Conservation (phyloP, 2,113 vertebrate species). For the Tautogolabrus adspersus region DNA sequence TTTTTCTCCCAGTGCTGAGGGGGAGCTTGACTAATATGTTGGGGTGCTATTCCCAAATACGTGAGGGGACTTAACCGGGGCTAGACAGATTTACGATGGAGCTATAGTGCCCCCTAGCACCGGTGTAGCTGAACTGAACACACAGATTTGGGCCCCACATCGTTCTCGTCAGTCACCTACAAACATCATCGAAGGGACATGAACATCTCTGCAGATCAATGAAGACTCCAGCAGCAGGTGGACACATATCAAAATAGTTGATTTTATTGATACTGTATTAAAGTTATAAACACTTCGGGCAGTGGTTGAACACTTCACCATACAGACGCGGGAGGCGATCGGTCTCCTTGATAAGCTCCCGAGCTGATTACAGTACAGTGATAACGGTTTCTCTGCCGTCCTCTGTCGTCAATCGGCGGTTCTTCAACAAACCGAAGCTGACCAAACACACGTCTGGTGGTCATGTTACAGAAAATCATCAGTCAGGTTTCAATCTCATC, state of each 20-base stretch:
- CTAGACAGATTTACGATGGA: too few relatives aligned
- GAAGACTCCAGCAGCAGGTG: slow-evolving; percentile 30
- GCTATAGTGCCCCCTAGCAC: too few relatives aligned
- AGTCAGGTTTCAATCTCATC: slow-evolving; percentile 30
- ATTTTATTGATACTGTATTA: slow-evolving; percentile 86
- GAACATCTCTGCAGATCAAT: slow-evolving; percentile 19
- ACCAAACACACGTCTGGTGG: slow-evolving; percentile 57
- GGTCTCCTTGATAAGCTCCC: slow-evolving; percentile 50
- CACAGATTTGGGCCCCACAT: too few relatives aligned
- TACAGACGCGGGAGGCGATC: slow-evolving; percentile 69
- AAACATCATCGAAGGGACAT: too few relatives aligned
- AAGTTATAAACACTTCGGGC: slow-evolving; percentile 86
- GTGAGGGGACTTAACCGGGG: too few relatives aligned
- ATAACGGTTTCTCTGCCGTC: slow-evolving; percentile 45
- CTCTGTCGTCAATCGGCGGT: slow-evolving; percentile 44
- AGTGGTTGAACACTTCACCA: slow-evolving; percentile 83
- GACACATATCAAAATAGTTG: slow-evolving; percentile 84
- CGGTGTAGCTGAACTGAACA: too few relatives aligned
- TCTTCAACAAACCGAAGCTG: slow-evolving; percentile 77
- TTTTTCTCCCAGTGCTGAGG: too few relatives aligned
- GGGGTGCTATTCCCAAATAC: too few relatives aligned
- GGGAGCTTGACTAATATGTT: too few relatives aligned
- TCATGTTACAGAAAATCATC: slow-evolving; percentile 33
- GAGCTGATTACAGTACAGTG: slow-evolving; percentile 74
- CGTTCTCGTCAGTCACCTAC: too few relatives aligned